Conservation (phyloP, 2,113 vertebrate genomes). For the Rana temporaria region DNA sequence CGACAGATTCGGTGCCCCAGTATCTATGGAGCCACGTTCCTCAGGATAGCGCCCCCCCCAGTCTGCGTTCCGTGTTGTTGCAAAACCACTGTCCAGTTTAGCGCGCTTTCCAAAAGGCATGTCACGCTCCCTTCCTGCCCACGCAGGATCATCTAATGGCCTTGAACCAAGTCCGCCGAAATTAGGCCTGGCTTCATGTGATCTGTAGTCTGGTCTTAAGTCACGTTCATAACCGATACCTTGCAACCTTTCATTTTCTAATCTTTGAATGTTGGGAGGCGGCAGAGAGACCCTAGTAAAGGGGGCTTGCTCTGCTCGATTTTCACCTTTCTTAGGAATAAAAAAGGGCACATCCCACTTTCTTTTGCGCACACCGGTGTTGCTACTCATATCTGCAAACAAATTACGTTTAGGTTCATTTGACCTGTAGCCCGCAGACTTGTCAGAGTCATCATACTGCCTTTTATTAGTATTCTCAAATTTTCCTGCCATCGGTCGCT, state of each 20-base stretch:
- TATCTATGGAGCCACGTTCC: not conserved
- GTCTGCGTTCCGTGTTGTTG: not conserved
- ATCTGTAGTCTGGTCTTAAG: not conserved
- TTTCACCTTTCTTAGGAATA: not conserved
- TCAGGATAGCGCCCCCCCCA: not conserved
- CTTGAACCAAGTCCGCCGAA: not conserved
- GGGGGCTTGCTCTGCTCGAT: not conserved
- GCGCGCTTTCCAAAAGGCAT: not conserved
- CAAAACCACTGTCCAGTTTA: not conserved
- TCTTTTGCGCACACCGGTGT: not conserved
- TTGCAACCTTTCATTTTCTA: too few species aligned
- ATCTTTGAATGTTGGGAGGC: not conserved
- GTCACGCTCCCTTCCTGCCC: not conserved
- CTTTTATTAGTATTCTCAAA: not conserved
- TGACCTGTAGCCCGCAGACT: not conserved
- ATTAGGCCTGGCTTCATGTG: not conserved
- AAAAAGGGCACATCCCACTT: not conserved
- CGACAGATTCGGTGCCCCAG: not conserved
- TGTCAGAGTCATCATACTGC: not conserved
- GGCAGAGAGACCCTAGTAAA: conserved; percentile 14
- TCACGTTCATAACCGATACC: not conserved
- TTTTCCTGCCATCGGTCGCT: too few species aligned
- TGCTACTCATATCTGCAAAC: not conserved
- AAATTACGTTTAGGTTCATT: not conserved
- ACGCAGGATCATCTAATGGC: not conserved